Evolutionary conservation across 2,797 vertebrate species (phyloP), one percentile per base, ranked within the genome.

Genomic region (Lophura swinhoii): DNA sequence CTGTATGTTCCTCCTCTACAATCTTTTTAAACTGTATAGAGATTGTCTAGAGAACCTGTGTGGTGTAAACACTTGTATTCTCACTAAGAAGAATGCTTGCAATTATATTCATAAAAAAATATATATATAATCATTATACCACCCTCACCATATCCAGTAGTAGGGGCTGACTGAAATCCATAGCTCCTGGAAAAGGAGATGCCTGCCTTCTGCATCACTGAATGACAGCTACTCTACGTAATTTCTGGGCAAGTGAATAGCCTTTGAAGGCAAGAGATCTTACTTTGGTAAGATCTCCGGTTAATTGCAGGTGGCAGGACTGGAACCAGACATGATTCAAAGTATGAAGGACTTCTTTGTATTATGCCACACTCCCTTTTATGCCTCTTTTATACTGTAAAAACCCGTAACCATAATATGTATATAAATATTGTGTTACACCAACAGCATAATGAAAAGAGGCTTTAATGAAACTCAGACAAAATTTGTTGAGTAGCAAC

Each of bases 191-290:
- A 71, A 80, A 58, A 74, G 33, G 22, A 53, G 29, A 59, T 20
- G 44, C 6, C 28, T 69, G 41, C 24, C 9, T 83, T 69, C 37
- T 79, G 21, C 1, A 2, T 60, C 46, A 16, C 46, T 55, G 62
- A 39, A 33, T 18, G 33, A 53, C 28, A 84, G 29, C 8, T n/a
- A 12, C 44, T 68, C 37, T 53, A 64, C 37, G 37, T n/a, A 21
- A 74, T 53, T 90, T 75, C 81, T 88, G 74, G 64, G 49, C 44
- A 80, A 68, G 26, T 26, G 10, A 79, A 35, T 10, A 69, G 10
- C 17, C n/a, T 88, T 79, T 80, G 77, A 76, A 88, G 46, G 44
- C 44, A 91, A 41, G 93, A 31, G 35, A 76, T 4, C 24, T 71
- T 6, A 14, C 31, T 70, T 69, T 21, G 23, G 53, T 31, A n/a